A percentile compares a stretch with the other conserved stretches of the same genome.
phyloP scores from a whole-genome alignment of 2,888 invertebrate species.

The Ommatoiulus sabulosus region DNA sequence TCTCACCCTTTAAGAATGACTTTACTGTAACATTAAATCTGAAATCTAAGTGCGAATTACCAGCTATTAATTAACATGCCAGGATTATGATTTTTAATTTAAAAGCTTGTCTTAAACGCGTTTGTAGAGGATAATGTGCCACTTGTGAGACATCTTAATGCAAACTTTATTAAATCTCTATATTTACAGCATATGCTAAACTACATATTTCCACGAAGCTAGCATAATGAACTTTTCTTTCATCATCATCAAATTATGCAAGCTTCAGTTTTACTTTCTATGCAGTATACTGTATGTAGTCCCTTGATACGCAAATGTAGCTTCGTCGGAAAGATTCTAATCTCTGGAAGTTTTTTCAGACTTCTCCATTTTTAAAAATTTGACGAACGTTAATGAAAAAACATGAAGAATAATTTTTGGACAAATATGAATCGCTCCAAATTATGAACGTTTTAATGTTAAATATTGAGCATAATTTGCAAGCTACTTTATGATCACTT shows the following conservation, averaged over 20 bases:
- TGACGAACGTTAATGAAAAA: no score
- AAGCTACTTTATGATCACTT: no score
- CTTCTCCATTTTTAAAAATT: no score
- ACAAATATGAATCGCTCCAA: no score
- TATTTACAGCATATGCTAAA: conserved; percentile 5
- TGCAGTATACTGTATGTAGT: neutral
- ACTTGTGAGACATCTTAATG: conserved; percentile 25
- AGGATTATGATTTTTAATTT: neutral
- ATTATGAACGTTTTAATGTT: no score
- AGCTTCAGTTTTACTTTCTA: neutral
- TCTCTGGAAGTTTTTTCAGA: neutral
- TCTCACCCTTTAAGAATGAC: neutral
- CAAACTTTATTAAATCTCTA: conserved; percentile 21
- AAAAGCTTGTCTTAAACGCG: neutral
- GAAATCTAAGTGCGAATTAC: neutral
- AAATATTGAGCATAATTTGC: no score
- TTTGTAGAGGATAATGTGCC: neutral
- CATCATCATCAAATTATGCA: neutral
- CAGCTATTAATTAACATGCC: conserved; percentile 12
- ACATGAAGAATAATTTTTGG: no score
- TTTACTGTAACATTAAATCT: neutral
- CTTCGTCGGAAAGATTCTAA: neutral
- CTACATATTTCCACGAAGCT: neutral
- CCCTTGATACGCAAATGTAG: neutral
- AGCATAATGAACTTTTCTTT: neutral